Base-by-base conservation (phyloP, 2,888 invertebrate genomes). In the Eremobia ochroleuca region DNA sequence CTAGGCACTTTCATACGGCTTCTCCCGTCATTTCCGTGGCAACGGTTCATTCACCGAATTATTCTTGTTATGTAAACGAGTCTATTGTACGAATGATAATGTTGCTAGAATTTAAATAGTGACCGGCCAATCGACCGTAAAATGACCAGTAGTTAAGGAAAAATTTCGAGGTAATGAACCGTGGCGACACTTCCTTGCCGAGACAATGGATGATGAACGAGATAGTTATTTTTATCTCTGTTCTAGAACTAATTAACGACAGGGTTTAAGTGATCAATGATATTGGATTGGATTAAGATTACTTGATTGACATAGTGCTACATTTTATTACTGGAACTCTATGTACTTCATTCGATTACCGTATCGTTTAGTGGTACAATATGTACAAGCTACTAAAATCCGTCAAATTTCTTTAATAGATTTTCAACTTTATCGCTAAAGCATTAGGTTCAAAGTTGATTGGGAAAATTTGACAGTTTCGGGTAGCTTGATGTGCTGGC, bases 31-130 rank as follows among this genome's bases (percentile, higher is more conserved):
- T 76, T 85, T 74, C 79, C 72, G 59, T 78, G 69, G 76, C 81
- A 85, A 83, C 73, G 72, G 89, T 90, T 89, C 89, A 85, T 87
- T 90, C 87, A 89, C 88, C 89, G 87, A 83, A 83, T 79, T 83
- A 83, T 66, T 74, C 64, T 72, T 81, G 76, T 88, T 89, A 89
- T 90, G 84, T 89, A 88, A 88, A 88, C 79, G 76, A 87, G 71
- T 72, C 81, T 78, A 87, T 88, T 90, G 89, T 88, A 75, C 40
- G 65, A 11, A 67, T 75, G 73, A 83, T 85, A 88, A 77, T 77
- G 76, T 79, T 82, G 79, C 85, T 85, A 77, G 77, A 87, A 85
- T 88, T 85, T 79, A 81, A 89, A 88, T 82, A 81, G 79, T 75
- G 82, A 73, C 73, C 73, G 76, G 65, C 73, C 84, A 78, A 77